These are phyloP conservation scores for Acleris literana DNA, from an alignment of 2,888 invertebrate genomes.

Conservation along the genomic window DNA sequence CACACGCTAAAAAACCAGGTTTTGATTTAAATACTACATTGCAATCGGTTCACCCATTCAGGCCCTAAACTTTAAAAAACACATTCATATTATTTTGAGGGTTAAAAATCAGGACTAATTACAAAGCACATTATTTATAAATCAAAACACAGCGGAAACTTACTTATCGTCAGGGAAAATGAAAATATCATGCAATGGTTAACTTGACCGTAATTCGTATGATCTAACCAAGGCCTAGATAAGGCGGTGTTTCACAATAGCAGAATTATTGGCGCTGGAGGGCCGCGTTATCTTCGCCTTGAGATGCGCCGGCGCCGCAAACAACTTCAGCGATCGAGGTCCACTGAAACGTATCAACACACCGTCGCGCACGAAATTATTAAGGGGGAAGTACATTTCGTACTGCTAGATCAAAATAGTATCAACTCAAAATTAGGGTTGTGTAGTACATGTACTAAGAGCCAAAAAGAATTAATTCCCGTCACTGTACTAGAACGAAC, in stretches of 20 bases:
- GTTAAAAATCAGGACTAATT: no score
- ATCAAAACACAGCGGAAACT: constrained; percentile 52
- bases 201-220: constrained; percentile 83
- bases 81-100: no score
- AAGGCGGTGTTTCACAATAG: constrained; percentile 82
- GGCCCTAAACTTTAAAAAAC: no score
- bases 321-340: constrained; percentile 71
- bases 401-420: no score
- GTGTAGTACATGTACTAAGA: no score
- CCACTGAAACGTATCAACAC: constrained; percentile 65
- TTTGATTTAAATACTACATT: no score
- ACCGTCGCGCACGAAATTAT: constrained; percentile 65
- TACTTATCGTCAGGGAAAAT: constrained; percentile 68
- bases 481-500: no score
- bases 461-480: no score
- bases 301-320: constrained; percentile 78
- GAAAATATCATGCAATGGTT: constrained; percentile 77
- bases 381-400: neutral
- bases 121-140: neutral
- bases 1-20: no score
- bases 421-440: no score
- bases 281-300: constrained; percentile 66
- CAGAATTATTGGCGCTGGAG: constrained; percentile 82
- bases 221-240: constrained; percentile 76
- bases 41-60: no score